phyloP scores from a whole-genome alignment of 2,797 vertebrate species.

The Ciconia nigra region DNA sequence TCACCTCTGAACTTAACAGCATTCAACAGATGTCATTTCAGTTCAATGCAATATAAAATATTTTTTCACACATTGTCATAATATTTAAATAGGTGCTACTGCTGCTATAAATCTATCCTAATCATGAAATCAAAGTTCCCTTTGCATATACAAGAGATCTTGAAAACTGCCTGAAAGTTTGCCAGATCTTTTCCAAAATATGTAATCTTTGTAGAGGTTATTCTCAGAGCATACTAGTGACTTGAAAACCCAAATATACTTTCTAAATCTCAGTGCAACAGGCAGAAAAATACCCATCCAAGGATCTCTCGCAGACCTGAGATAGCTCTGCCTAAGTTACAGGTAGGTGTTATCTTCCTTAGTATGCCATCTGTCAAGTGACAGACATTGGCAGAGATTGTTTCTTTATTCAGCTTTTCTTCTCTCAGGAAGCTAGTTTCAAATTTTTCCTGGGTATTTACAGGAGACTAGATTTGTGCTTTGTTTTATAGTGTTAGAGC shows the following conservation, averaged over 20 bases:
- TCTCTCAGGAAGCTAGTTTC: neutral
- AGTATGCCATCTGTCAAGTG: neutral
- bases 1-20: neutral
- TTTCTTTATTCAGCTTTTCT: neutral
- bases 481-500: neutral
- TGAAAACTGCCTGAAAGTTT: conserved; percentile 43
- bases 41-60: neutral
- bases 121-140: conserved; percentile 36
- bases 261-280: neutral
- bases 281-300: neutral
- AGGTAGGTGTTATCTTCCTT: neutral
- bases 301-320: neutral
- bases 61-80: neutral
- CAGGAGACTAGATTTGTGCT: neutral
- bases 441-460: neutral
- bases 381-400: neutral
- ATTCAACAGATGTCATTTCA: neutral
- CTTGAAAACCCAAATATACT: neutral
- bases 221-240: neutral
- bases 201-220: conserved; percentile 1
- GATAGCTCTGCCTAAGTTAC: neutral
- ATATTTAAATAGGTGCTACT: conserved; percentile 22
- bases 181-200: conserved; percentile 15
- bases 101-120: conserved; percentile 37
- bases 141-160: conserved; percentile 42